Evolutionary conservation across 2,888 invertebrate species (phyloP).

Genomic region (Pristionchus maxplancki): DNA sequence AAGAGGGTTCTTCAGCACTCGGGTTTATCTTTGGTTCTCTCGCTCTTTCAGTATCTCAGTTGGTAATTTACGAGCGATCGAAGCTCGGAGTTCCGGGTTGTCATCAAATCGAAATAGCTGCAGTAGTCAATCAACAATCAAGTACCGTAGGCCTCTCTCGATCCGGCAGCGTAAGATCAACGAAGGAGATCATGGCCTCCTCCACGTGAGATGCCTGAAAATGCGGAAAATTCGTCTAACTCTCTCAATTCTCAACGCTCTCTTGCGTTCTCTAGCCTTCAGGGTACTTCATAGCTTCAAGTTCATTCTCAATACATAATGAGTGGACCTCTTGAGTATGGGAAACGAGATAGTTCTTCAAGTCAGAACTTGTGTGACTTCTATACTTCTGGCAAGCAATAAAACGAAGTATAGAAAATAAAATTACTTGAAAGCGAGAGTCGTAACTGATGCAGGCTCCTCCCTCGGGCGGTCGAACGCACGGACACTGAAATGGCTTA

Average conservation of each 20-base stretch:
- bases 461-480: conserved; percentile 70
- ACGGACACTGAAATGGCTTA: conserved; percentile 70
- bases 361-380: too few species aligned
- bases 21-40: too few species aligned
- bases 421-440: conserved; percentile 61
- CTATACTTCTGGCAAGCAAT: too few species aligned
- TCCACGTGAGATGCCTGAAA: conserved; percentile 56
- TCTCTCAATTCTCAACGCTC: background rate
- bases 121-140: background rate
- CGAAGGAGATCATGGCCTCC: conserved; percentile 75
- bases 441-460: conserved; percentile 74
- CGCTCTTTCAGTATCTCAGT: background rate
- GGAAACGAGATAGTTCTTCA: too few species aligned
- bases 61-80: too few species aligned
- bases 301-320: background rate
- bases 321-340: background rate
- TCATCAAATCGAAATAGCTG: too few species aligned
- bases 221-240: background rate
- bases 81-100: background rate
- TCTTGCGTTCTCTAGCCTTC: background rate
- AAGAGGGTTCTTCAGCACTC: background rate
- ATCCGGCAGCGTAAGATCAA: conserved; percentile 62
- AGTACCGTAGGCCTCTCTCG: conserved; percentile 38
- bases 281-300: background rate
- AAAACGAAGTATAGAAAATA: background rate